Base-by-base conservation (phyloP, 2,888 invertebrate genomes). In the Cheiracanthium punctorium region DNA sequence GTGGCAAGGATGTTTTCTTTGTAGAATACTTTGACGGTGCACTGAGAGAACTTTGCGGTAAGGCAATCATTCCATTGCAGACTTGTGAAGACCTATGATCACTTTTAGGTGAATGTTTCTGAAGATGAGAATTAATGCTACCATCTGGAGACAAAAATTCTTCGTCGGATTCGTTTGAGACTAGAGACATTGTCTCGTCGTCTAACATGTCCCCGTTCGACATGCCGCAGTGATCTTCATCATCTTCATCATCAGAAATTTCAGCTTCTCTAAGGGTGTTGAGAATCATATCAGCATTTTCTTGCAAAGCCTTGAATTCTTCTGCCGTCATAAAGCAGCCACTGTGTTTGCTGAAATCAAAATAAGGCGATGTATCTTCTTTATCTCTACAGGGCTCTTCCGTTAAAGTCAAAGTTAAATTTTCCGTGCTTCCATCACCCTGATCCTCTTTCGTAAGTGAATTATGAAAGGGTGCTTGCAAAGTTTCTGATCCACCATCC, bases 161-260 rank as follows among this genome's bases (percentile, higher is more conserved):
- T 30, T 94, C 94, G 89, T 95, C 95, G 79, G 95, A 95, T 86
- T 95, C 95, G 90, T 95, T 95, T 76, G 95, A 95, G 0, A 95
- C 95, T 58, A 94, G 91, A 90, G 95, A 95, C 88, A 95, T 90
- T 0, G 94, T 94, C 90, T 94, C 94, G 89, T 94, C 93, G 88
- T 94, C 94, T 79, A 93, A 90, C 84, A 91, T 91, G 81, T 93
- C 93, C 48, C 93, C 92, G 24, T 79, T 71, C 7, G 80, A 72
- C 20, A 80, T 41, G 0, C 67, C 86, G 0, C 71, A 58, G 10
- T 80, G 48, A 12, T 58, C 71, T n/a, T 80, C 72, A 10, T 89
- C 89, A 69, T 90, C 90, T n/a, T 76, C 74, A 43, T 41, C 33
- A 20, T 88, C 88, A n/a, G 82, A 82, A 12, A 87, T 75, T 41